Evolutionary conservation across 1,140 invertebrate species (phyloP).

Genomic region (Aphidius ervi): DNA sequence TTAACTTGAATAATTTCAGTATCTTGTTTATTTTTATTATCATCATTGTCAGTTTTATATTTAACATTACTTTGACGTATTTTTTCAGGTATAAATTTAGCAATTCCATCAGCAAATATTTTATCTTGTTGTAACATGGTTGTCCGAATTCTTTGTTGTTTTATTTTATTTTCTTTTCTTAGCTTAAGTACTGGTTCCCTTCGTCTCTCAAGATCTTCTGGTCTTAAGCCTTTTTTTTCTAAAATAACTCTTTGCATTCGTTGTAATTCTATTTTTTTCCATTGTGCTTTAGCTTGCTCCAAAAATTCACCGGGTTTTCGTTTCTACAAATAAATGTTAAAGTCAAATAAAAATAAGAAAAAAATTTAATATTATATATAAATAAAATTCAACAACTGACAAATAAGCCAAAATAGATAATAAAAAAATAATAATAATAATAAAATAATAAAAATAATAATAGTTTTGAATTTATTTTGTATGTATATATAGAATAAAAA

Average conservation of each 20-base stretch:
- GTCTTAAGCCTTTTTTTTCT: slow-evolving; percentile 48
- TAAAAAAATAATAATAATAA: background rate
- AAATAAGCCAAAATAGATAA: background rate
- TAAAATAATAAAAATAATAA: background rate
- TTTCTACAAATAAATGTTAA: slow-evolving; percentile 16
- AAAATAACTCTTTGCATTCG: slow-evolving; percentile 51
- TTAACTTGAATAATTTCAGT: too few species aligned
- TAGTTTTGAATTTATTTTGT: slow-evolving; percentile 2
- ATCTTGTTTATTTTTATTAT: slow-evolving; percentile 2
- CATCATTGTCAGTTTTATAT: slow-evolving; percentile 1
- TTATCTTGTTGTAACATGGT: slow-evolving; percentile 30
- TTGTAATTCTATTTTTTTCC: slow-evolving; percentile 44
- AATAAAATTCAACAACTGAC: too few species aligned
- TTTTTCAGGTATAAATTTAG: too few species aligned
- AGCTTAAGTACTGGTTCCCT: slow-evolving; percentile 46
- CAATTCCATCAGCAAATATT: slow-evolving; percentile 26
- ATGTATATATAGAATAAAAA: background rate
- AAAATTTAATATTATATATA: background rate
- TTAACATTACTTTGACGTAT: too few species aligned
- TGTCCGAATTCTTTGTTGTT: slow-evolving; percentile 37
- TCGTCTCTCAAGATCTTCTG: slow-evolving; percentile 48
- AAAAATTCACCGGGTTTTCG: slow-evolving; percentile 37
- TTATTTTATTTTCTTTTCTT: slow-evolving; percentile 42
- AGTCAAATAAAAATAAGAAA: slow-evolving; percentile 12
- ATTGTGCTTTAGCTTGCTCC: slow-evolving; percentile 41